A percentile compares a stretch with the other conserved stretches of the same genome.
phyloP scores from a whole-genome alignment of 1,140 invertebrate species.

The Bombus terrestris region DNA sequence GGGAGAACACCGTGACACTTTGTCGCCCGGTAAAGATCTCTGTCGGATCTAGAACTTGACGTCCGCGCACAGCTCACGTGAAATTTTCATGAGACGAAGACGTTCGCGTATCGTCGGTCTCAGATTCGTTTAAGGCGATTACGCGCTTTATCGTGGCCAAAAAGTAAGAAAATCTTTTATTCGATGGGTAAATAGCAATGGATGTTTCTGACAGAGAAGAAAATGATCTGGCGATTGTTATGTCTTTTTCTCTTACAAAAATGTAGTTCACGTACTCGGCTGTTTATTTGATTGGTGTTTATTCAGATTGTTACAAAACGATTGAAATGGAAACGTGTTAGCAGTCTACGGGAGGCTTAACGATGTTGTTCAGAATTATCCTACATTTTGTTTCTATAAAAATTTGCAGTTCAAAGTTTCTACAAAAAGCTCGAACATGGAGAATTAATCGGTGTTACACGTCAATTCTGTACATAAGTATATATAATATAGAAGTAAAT shows the following conservation, averaged over 20 bases:
- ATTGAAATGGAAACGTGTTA: background rate
- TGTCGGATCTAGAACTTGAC: slow-evolving; percentile 29
- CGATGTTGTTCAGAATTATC: too few relatives aligned
- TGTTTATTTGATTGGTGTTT: background rate
- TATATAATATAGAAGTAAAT: background rate
- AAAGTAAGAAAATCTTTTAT: background rate
- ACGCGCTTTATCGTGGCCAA: background rate
- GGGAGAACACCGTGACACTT: slow-evolving; percentile 40
- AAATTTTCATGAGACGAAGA: slow-evolving; percentile 23
- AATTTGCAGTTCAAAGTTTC: background rate
- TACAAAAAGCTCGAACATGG: too few relatives aligned
- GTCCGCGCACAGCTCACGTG: slow-evolving; percentile 25
- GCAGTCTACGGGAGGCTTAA: fast-evolving
- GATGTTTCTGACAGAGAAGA: background rate
- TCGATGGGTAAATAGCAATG: background rate
- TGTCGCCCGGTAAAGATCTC: slow-evolving; percentile 42
- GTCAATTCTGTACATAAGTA: too few relatives aligned
- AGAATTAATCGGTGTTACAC: too few relatives aligned
- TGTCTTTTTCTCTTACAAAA: background rate
- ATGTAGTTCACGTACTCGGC: background rate
- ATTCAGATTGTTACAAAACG: background rate
- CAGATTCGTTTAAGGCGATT: background rate
- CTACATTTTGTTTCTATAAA: background rate
- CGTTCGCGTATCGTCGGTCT: background rate
- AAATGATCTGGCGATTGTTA: background rate